Conservation (phyloP, 2,113 vertebrate species). For the Gulo gulo region DNA sequence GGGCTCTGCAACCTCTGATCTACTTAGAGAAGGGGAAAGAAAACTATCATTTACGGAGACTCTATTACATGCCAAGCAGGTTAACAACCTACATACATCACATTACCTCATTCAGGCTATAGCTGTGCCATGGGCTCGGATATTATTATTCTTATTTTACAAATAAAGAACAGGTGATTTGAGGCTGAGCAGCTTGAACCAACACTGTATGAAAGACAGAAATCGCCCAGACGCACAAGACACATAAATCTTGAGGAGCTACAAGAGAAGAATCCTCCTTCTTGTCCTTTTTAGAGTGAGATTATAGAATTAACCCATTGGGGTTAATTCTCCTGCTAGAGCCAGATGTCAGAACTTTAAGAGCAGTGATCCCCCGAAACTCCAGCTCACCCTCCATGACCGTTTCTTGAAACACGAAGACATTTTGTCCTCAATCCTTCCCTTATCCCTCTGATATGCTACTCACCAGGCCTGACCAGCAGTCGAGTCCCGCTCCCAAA, state of each 20-base stretch:
- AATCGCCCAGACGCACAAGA: neutral
- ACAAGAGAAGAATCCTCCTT: neutral
- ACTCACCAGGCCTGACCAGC: conserved; percentile 70
- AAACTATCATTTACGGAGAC: neutral
- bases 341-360: neutral
- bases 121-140: neutral
- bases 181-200: neutral
- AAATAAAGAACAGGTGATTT: neutral
- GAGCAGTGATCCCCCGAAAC: neutral
- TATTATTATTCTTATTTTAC: neutral
- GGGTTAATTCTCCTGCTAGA: neutral
- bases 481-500: conserved; percentile 74
- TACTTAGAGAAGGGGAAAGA: neutral
- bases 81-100: neutral
- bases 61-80: neutral
- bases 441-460: neutral
- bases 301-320: neutral
- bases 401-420: neutral
- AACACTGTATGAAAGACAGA: neutral
- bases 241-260: neutral
- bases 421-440: neutral
- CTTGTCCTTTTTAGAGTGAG: neutral
- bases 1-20: neutral
- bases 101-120: neutral
- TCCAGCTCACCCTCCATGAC: neutral